Base-by-base conservation (phyloP, 2,113 vertebrate species). In the Oostethus manadensis region DNA sequence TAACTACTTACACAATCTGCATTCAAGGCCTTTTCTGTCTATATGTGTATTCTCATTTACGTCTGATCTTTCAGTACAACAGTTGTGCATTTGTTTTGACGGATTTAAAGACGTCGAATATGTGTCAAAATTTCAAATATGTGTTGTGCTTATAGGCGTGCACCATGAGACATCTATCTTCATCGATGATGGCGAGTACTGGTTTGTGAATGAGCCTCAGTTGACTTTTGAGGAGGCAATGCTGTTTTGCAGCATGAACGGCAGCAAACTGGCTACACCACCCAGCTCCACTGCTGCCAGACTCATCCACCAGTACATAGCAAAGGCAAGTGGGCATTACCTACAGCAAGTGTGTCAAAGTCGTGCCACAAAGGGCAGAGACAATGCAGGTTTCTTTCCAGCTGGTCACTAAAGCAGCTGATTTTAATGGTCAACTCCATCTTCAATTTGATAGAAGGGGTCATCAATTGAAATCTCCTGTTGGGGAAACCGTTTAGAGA, bases 141-240 rank as follows among this genome's bases (percentile, higher is more conserved):
- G 17, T 60, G 10, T 58, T 61, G 10, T 73, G 15, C 23, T 33
- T 76, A 42, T 70, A 93, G 88, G 71, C 45, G 92, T 91, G 53
- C 91, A 92, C 84, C 91, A 96, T 60, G 83, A 93, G 42, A 68
- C 88, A 1, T 89, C 93, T 0, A 55, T 93, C 75, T 87, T 95
- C 69, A 59, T 95, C 60, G 94, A 97, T 64, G 89, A 87, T 46
- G 83, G 88, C 47, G 96, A 98, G 88, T 95, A 94, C 62, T 98
- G 96, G 97, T 96, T 99, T 78, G 88, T 98, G 50, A 67, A 74
- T 3, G 78, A 93, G 33, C 89, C 88, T 8, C 79, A 51, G 49
- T 81, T 98, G 20, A 86, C 66, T 58, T 93, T 87, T 47, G 89
- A 93, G 67, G 93, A 96, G 84, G 96, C 97, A 1, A 22, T 61